Percentiles rank a stretch among this genome's conserved stretches.
Conservation (phyloP, 2,113 vertebrate species). For the Bombycilla garrulus region DNA sequence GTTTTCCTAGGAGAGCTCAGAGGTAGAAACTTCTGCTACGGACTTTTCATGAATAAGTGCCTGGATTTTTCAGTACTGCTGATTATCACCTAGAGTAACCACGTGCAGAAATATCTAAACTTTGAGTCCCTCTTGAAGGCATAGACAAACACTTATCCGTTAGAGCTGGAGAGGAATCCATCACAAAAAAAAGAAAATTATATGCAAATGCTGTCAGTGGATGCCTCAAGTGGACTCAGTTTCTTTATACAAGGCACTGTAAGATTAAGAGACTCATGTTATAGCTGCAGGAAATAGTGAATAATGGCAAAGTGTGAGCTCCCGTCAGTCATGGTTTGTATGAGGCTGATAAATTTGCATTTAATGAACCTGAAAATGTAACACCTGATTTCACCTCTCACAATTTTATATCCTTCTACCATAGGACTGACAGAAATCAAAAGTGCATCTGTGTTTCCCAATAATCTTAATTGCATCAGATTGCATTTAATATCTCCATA, state of each 20-base stretch:
- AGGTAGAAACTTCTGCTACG: neutral
- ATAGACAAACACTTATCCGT: neutral
- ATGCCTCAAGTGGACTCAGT: neutral
- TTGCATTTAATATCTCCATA: neutral
- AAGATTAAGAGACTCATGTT: neutral
- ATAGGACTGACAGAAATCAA: neutral
- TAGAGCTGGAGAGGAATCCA: neutral
- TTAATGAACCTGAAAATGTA: neutral
- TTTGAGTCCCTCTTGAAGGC: neutral
- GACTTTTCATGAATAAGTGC: neutral
- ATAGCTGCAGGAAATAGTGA: neutral
- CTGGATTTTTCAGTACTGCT: neutral
- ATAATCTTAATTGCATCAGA: neutral
- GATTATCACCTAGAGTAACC: neutral
- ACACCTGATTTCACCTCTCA: neutral
- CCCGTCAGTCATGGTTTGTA: neutral
- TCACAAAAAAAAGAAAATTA: neutral
- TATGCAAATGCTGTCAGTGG: neutral
- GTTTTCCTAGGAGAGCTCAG: neutral
- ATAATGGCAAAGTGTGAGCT: neutral
- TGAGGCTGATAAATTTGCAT: neutral
- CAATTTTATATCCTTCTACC: neutral
- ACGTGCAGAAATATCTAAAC: neutral
- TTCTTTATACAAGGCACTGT: neutral
- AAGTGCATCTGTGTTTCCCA: neutral